Evolutionary conservation across 2,797 vertebrate genomes (phyloP), one percentile per base, ranked within the genome.

Genomic region (Phaenicophaeus curvirostris): DNA sequence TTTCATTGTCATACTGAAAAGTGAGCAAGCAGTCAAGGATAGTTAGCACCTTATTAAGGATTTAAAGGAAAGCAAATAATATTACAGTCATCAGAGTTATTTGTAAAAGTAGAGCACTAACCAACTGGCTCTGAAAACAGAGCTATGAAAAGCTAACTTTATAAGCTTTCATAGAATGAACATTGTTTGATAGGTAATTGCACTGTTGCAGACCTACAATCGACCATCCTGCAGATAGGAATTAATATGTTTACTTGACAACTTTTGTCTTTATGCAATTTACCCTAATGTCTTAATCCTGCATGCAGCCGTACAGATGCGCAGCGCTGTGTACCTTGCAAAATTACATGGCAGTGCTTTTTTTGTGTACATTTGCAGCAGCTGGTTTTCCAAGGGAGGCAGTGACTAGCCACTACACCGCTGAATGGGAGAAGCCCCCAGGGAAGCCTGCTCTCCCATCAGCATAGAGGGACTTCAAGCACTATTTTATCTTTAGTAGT

Each of bases 81-180:
- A 33, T 25, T 42, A 69, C 30, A 54, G 46, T 55, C 37, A 33
- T 85, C 31, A 65, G 72, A 82, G 74, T 55, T 85, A 91, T 94
- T 85, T 85, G 90, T 90, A 7, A 79, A 91, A 96, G 90, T 58
- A 82, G 71, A 46, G n/a, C 35, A 46, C 80, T 94, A 58, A 85
- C 86, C 81, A 96, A 51, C 41, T 81, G 82, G 31, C 87, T 84
- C 62, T 85, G 48, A 4, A 77, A 82, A 68, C 80, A 65, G 69
- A 81, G 50, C 46, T 48, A 33, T 48, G 46, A 44, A 77, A 89
- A 95, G 95, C 84, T 31, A 94, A 94, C 84, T 93, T 86, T 2
- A 20, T 73, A 4, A 63, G 73, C 91, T 96, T 69, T 63, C 68
- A 13, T 8, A 65, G 74, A 87, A 77, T 11, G 50, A 79, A 62